Conservation (phyloP, 2,888 invertebrate species). For the Ephialtes manifestator region DNA sequence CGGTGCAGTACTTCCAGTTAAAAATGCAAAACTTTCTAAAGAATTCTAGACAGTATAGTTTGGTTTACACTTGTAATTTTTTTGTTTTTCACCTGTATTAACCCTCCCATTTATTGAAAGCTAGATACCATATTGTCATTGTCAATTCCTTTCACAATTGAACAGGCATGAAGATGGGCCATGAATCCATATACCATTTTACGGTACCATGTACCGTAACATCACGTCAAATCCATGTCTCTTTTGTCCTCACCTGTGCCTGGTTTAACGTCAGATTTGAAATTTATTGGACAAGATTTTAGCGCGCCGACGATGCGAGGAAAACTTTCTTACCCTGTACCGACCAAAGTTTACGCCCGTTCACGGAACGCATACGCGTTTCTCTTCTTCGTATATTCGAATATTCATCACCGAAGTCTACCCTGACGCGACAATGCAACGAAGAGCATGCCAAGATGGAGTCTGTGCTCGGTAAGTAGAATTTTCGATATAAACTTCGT, state of each 20-base stretch:
- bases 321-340: conserved; percentile 32
- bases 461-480: conserved; percentile 31
- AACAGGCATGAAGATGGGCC: too few relatives aligned
- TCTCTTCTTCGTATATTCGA: conserved; percentile 18
- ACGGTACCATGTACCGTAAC: background rate
- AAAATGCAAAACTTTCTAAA: too few relatives aligned
- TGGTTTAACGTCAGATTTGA: conserved; percentile 16
- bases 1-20: too few relatives aligned
- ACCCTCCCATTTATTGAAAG: too few relatives aligned
- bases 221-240: conserved; percentile 5
- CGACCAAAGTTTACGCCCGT: conserved; percentile 4
- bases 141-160: too few relatives aligned
- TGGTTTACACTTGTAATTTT: too few relatives aligned
- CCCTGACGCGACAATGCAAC: conserved; percentile 31
- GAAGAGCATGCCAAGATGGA: conserved; percentile 1
- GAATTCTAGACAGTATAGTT: too few relatives aligned
- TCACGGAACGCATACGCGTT: conserved; percentile 4
- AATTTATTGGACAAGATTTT: conserved; percentile 35
- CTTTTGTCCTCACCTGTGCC: conserved; percentile 2
- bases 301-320: conserved; percentile 15
- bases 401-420: conserved; percentile 35
- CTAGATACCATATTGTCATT: too few relatives aligned
- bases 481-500: conserved; percentile 50
- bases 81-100: too few relatives aligned
- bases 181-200: background rate